Evolutionary conservation across 2,797 vertebrate species (phyloP).

Genomic region (Pelodytes ibericus): DNA sequence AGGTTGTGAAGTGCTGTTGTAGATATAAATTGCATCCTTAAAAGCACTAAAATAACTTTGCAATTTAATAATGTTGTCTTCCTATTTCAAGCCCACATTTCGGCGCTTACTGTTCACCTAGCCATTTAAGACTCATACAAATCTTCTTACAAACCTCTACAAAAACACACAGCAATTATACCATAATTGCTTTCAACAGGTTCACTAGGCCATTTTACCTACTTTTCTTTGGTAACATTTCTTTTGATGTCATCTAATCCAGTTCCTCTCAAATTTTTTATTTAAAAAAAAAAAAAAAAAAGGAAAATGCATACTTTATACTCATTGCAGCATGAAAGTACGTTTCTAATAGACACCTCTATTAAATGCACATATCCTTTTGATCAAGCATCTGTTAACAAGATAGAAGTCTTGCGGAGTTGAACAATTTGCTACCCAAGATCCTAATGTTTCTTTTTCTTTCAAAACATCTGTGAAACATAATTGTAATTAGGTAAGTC

Average conservation of each 20-base stretch:
- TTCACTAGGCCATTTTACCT: neutral
- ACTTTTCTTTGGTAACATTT: neutral
- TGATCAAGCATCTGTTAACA: slow-evolving; percentile 44
- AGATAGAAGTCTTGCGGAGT: slow-evolving; percentile 28
- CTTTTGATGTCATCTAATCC: slow-evolving; percentile 4
- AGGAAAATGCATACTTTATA: neutral
- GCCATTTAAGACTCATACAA: no score
- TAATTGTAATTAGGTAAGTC: slow-evolving; percentile 65
- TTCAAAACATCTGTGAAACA: slow-evolving; percentile 64
- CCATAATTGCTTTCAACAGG: slow-evolving; percentile 22
- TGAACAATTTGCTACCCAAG: slow-evolving; percentile 43
- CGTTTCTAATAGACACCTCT: slow-evolving; percentile 14
- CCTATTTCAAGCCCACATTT: no score
- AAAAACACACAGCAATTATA: neutral
- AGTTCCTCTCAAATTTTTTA: neutral
- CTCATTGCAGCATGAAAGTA: neutral
- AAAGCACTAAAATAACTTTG: no score
- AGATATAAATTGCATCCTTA: no score
- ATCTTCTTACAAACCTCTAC: no score
- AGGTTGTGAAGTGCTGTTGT: no score
- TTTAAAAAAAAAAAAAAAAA: neutral
- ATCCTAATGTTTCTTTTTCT: slow-evolving; percentile 55
- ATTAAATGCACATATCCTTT: slow-evolving; percentile 12
- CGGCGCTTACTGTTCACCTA: no score
- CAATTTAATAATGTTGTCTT: no score